Conservation (phyloP, 2,797 vertebrate species). For the Hyperoplus immaculatus region DNA sequence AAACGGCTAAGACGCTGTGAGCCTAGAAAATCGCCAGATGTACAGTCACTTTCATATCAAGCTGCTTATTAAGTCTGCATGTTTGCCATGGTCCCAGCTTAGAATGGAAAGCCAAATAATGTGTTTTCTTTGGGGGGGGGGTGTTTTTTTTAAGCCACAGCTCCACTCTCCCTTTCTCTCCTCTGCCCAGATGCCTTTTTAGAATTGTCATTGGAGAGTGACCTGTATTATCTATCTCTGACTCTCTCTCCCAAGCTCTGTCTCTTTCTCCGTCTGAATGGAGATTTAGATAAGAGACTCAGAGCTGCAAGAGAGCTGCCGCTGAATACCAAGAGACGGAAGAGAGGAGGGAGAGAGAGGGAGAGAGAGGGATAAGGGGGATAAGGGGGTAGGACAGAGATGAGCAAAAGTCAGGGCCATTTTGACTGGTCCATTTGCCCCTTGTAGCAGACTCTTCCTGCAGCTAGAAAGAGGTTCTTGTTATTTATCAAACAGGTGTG, state of each 20-base stretch:
- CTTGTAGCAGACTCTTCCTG: conserved; percentile 52
- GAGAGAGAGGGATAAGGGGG: conserved; percentile 23
- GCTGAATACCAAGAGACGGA: conserved; percentile 77
- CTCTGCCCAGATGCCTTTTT: conserved; percentile 75
- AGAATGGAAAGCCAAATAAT: conserved; percentile 56
- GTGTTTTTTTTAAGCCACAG: conserved; percentile 7
- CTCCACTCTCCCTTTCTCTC: conserved; percentile 36
- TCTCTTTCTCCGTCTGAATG: conserved; percentile 76
- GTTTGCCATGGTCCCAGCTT: conserved; percentile 47
- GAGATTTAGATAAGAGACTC: conserved; percentile 82
- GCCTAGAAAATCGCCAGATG: conserved; percentile 62
- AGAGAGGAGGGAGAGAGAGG: conserved; percentile 26
- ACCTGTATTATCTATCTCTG: conserved; percentile 80
- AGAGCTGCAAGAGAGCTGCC: conserved; percentile 74
- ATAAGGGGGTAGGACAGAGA: conserved; percentile 39
- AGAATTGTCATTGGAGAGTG: conserved; percentile 82
- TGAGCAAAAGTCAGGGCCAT: conserved; percentile 47
- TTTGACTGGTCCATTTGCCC: conserved; percentile 53
- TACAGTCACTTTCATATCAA: conserved; percentile 66
- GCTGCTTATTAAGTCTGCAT: conserved; percentile 65
- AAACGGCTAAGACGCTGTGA: conserved; percentile 59
- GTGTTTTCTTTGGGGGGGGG: conserved; percentile 3
- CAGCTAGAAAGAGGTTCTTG: conserved; percentile 16
- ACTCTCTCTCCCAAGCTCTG: conserved; percentile 63
- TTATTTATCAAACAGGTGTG: conserved; percentile 42